Conservation (phyloP, 2,113 vertebrate species). For the Siphamia tubifer region DNA sequence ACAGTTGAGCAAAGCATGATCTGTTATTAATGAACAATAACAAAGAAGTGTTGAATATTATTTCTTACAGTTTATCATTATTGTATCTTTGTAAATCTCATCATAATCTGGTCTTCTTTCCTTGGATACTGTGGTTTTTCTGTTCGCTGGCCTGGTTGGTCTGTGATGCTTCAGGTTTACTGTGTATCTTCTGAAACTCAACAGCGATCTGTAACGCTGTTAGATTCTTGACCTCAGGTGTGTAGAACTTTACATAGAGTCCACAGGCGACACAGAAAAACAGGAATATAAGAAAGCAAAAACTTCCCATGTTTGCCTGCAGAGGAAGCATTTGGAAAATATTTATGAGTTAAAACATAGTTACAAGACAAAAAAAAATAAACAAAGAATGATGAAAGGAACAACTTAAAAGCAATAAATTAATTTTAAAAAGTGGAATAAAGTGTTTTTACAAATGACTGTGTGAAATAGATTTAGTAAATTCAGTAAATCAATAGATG, state of each 20-base stretch:
- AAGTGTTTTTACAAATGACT: no score
- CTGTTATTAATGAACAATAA: no score
- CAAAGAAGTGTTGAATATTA: no score
- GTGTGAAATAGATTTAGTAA: no score
- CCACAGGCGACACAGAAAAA: slow-evolving; percentile 67
- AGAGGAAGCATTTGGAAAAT: neutral
- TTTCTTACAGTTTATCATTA: no score
- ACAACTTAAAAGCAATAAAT: no score
- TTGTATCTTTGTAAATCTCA: neutral
- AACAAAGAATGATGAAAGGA: no score
- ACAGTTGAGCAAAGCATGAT: no score
- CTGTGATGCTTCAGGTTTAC: slow-evolving; percentile 9
- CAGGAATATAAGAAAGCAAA: slow-evolving; percentile 86
- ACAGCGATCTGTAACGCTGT: slow-evolving; percentile 78
- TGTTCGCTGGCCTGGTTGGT: neutral
- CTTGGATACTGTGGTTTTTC: neutral
- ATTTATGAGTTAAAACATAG: neutral
- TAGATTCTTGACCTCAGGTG: slow-evolving; percentile 81
- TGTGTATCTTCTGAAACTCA: slow-evolving; percentile 78
- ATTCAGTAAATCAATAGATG: no score
- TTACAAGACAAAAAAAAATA: neutral
- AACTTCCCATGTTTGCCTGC: slow-evolving; percentile 77
- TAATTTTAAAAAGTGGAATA: no score
- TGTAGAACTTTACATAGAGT: slow-evolving; percentile 67
- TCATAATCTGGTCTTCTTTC: slow-evolving; percentile 55